Evolutionary conservation across 2,797 vertebrate genomes (phyloP).

Genomic region (Garrulus glandarius): DNA sequence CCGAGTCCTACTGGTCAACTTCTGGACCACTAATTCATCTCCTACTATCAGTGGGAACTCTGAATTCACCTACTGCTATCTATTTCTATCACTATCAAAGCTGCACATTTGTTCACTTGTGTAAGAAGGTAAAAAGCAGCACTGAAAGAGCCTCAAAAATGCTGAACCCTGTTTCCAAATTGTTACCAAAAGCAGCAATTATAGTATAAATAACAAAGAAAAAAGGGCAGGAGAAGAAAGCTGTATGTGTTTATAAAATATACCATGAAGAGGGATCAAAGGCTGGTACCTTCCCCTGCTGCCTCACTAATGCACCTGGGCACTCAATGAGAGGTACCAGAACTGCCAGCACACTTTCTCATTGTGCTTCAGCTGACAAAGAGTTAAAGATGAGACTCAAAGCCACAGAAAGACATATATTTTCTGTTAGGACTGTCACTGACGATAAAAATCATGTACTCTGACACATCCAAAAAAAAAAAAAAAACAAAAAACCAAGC

Average conservation of each 20-base stretch:
- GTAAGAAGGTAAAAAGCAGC: background rate
- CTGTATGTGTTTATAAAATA: background rate
- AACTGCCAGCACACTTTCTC: background rate
- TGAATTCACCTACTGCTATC: background rate
- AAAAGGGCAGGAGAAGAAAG: background rate
- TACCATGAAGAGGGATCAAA: background rate
- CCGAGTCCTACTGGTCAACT: background rate
- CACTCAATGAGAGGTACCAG: background rate
- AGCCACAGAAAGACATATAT: background rate
- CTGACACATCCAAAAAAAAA: background rate
- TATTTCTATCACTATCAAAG: background rate
- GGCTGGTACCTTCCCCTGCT: background rate
- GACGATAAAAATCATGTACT: background rate
- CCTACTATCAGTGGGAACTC: background rate
- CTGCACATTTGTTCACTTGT: background rate
- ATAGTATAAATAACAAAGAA: background rate
- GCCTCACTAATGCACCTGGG: background rate
- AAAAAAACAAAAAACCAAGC: background rate
- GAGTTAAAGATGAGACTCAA: slow-evolving; percentile 6
- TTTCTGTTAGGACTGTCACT: background rate
- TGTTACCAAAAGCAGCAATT: background rate
- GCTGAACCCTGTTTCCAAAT: background rate
- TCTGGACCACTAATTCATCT: background rate
- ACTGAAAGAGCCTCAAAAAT: background rate
- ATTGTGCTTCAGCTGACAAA: background rate